Evolutionary conservation across 1,140 invertebrate species (phyloP), one percentile per base, ranked within the genome.

Genomic region (Trichonephila clavata): DNA sequence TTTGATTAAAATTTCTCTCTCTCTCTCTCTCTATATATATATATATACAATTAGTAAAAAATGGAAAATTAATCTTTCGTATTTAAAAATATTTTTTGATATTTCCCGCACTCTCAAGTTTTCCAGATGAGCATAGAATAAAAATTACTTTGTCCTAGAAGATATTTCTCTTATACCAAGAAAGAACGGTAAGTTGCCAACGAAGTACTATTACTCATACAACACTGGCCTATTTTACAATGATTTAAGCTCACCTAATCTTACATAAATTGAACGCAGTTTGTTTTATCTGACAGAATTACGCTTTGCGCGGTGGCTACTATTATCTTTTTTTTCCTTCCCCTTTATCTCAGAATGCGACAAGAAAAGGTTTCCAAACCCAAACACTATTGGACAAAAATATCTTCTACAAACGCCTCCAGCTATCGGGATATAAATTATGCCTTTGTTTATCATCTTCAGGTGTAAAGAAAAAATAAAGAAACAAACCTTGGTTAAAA

Each of bases 391-490:
- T 43, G 86, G 43, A 87, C 86, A 20, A 87, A 87, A 87, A 87
- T 87, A 87, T 61, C 57, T 87, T 43, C 27, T 21, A 50, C 39
- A 61, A 86, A 86, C 27, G 27, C 27, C 57, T 86, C 50, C 59
- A 63, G 87, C 57, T 89, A 89, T 89, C 87, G 87, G 32, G 20
- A 57, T 89, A 89, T 89, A 89, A 89, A 89, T 89, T 89, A 89
- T 71, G 61, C 39, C 61, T 60, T 71, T 71, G 63, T 89, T 71
- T 89, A 89, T 89, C 87, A 57, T 61, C 87, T n/a, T 89, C 87
- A 89, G 87, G 87, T 89, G 87, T 32, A 89, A 65, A 14, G 5
- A 27, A 90, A 27, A 57, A 57, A 68, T 8, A 32, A 71, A 77
- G 32, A 50, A 88, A 39, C 50, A 68, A 60, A 86, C 59, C 84